Evolutionary conservation across 1,140 invertebrate genomes (phyloP).

Genomic region (Acyrthosiphon pisum): DNA sequence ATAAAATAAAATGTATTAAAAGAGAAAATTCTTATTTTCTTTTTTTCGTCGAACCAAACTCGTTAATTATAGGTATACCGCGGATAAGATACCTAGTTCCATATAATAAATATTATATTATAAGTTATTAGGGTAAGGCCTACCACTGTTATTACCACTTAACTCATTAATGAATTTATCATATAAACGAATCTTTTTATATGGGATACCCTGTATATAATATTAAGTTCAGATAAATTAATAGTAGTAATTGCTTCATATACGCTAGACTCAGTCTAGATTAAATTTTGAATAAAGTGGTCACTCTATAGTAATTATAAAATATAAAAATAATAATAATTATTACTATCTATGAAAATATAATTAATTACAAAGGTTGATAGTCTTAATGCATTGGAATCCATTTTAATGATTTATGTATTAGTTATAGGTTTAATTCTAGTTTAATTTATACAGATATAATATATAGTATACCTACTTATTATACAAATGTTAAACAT

Average conservation of each 20-base stretch:
- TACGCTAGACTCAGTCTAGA: neutral
- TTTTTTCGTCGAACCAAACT: no score
- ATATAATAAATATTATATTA: no score
- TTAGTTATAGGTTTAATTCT: neutral
- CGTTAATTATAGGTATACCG: no score
- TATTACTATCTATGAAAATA: neutral
- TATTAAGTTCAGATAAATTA: neutral
- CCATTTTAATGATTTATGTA: neutral
- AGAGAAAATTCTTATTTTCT: no score
- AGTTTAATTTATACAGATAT: neutral
- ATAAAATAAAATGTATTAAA: no score
- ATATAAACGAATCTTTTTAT: neutral
- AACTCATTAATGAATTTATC: neutral
- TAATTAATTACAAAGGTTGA: neutral
- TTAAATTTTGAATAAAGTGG: neutral
- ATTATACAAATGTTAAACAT: no score
- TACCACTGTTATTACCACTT: no score
- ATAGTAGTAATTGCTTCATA: neutral
- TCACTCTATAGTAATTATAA: neutral
- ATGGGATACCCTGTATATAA: neutral
- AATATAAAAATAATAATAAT: constrained; percentile 11
- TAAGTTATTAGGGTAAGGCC: no score
- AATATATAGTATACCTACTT: no score
- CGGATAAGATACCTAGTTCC: no score
- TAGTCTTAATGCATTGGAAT: neutral